Conservation (phyloP, 2,113 vertebrate species). For the Dipodomys merriami region DNA sequence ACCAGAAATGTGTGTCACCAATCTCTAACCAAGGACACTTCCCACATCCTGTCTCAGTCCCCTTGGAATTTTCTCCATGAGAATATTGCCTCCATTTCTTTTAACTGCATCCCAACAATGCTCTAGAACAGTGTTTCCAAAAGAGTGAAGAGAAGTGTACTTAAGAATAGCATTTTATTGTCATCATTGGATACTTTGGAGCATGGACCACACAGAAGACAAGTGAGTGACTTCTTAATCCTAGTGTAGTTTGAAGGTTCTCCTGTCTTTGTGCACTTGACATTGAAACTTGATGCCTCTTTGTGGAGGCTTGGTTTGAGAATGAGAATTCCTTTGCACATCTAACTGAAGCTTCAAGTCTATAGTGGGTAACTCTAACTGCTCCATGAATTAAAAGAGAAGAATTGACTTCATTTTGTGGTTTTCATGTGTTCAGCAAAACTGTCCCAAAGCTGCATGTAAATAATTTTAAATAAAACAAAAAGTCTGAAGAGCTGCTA, state of each 20-base stretch:
- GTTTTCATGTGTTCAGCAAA: constrained; percentile 34
- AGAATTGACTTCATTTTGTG: not conserved
- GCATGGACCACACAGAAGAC: not conserved
- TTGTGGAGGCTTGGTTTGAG: not conserved
- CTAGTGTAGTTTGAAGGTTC: not conserved
- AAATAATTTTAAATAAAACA: constrained; percentile 75
- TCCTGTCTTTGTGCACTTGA: not conserved
- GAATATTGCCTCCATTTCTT: not conserved
- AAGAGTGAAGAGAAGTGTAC: not conserved
- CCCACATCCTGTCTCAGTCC: not conserved
- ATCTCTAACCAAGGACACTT: not conserved
- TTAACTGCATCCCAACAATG: not conserved
- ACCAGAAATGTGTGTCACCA: not conserved
- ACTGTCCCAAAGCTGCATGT: not conserved
- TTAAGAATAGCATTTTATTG: not conserved
- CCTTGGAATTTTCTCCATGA: not conserved
- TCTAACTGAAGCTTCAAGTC: not conserved
- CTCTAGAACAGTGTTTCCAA: not conserved
- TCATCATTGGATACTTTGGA: not conserved
- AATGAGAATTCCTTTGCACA: not conserved
- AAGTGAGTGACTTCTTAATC: not conserved
- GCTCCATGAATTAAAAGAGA: not conserved
- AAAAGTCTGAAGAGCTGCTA: constrained; percentile 49
- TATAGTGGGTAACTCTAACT: not conserved
- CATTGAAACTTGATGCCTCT: not conserved